Evolutionary conservation across 35 echinoderm and acorn worm species (phyloP).

Genomic region (Patiria miniata): DNA sequence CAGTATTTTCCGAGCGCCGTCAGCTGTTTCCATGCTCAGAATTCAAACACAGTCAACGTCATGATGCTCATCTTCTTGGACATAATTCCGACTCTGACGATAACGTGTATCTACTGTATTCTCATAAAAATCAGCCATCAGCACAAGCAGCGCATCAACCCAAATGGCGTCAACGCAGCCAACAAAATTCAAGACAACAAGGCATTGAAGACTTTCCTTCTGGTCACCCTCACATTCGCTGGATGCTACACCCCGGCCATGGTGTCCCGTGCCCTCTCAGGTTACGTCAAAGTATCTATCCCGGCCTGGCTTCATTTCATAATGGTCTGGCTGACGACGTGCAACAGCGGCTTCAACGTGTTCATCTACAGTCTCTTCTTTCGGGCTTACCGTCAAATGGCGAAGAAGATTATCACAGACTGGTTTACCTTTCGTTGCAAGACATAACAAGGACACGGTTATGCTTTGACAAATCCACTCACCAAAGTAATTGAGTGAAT

Average conservation of each 20-base stretch:
- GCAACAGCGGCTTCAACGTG: not conserved
- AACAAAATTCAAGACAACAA: not conserved
- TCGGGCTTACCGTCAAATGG: not conserved
- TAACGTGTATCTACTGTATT: not conserved
- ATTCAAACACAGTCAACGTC: no score
- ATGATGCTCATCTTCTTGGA: not conserved
- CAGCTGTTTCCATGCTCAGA: no score
- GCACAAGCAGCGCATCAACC: not conserved
- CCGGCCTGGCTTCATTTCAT: not conserved
- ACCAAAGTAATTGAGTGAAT: no score
- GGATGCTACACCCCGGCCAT: not conserved
- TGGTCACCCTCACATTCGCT: not conserved
- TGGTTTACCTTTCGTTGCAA: not conserved
- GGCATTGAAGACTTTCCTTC: not conserved
- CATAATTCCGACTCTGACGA: not conserved
- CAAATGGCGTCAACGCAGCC: not conserved
- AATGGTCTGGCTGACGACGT: not conserved
- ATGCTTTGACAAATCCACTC: no score
- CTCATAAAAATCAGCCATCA: not conserved
- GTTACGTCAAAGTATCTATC: not conserved
- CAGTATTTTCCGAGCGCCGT: no score
- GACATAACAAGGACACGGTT: no score
- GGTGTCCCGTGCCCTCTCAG: not conserved
- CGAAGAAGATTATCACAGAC: not conserved
- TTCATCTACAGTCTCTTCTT: constrained; percentile 6